Evolutionary conservation across 2,797 vertebrate species (phyloP), one percentile per base, ranked within the genome.

Genomic region (Arrhamphus sclerolepis): DNA sequence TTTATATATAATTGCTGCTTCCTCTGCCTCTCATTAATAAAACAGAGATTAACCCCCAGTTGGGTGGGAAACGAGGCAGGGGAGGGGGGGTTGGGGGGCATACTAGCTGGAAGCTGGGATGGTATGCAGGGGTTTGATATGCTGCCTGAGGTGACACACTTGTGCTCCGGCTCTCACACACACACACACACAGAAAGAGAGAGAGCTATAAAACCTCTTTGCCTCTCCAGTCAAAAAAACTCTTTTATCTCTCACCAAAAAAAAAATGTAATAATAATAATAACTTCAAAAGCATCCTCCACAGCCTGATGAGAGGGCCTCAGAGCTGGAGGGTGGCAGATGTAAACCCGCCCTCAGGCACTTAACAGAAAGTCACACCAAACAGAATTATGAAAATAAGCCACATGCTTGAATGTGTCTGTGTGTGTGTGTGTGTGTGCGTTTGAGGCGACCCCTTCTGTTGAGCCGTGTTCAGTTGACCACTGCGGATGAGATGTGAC

Each of bases 11-110:
- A 87, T 75, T 69, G 49, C 68, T 50, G 66, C 44, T 80, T 87
- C 82, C 81, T 80, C 56, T 34, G 51, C 72, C 44, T 62, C 77
- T 81, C 81, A 91, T 90, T 75, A 89, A 87, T 88, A 87, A 89
- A 87, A 86, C 81, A 85, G 62, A 66, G 41, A 69, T 50, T 28
- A 38, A 83, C 80, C 85, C 80, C 73, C 83, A 44, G 55, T 62
- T 51, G 75, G 62, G 66, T 34, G 42, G n/a, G 28, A 50, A 70
- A 68, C 3, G 46, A 56, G 62, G 73, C n/a, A 70, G n/a, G 24
- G 28, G 31, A 47, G 28, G 56, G 56, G 64, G 70, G 65, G 62
- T 62, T 2, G 28, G 56, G 56, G 64, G 70, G 65, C n/a, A n/a
- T n/a, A n/a, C 59, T 63, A 53, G 50, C 7, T 49, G 52, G 21